These are phyloP conservation scores for Dromaius novaehollandiae DNA, from an alignment of 2,113 vertebrate species.

Conservation along the genomic window DNA sequence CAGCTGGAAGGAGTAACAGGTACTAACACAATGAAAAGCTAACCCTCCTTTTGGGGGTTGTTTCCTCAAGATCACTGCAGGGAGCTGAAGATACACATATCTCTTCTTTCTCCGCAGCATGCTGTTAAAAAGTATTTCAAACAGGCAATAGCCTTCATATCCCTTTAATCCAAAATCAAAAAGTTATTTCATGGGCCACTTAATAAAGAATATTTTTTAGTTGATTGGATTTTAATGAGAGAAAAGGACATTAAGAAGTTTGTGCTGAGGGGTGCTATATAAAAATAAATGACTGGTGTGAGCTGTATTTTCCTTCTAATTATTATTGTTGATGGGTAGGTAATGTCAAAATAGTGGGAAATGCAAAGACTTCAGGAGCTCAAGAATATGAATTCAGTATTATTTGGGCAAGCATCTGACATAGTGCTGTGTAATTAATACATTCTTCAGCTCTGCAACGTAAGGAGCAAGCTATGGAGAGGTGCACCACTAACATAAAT, in stretches of 20 bases:
- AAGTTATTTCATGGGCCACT: not conserved
- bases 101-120: not conserved
- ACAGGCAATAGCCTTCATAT: not conserved
- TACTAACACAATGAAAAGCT: not conserved
- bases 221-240: constrained; percentile 29
- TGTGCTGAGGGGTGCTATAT: not conserved
- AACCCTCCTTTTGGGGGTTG: not conserved
- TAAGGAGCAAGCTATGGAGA: not conserved
- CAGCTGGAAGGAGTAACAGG: not conserved
- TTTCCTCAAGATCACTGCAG: not conserved
- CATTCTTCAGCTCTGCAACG: not conserved
- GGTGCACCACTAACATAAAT: not conserved
- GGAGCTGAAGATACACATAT: not conserved
- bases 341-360: not conserved
- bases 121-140: not conserved
- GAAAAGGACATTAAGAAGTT: not conserved
- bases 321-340: not conserved
- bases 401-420: not conserved
- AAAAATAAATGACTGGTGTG: not conserved
- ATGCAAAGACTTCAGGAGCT: not conserved
- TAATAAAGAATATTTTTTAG: constrained; percentile 18
- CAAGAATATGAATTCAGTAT: not conserved
- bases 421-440: not conserved
- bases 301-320: constrained; percentile 22
- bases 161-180: not conserved